Base-by-base conservation (phyloP, 2,113 vertebrate genomes). In the Upupa epops region DNA sequence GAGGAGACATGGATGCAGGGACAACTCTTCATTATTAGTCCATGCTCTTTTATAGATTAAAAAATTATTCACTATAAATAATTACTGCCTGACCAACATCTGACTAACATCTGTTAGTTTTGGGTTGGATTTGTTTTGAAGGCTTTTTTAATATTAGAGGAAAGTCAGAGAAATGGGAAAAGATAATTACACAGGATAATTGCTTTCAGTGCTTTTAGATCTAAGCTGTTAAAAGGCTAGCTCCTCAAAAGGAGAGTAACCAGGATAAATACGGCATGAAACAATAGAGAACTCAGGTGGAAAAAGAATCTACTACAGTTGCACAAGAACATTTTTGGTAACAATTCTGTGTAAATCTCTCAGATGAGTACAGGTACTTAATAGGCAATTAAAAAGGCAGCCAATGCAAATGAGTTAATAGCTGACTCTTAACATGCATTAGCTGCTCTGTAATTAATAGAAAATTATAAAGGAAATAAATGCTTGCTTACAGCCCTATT, bases 361-460 rank as follows among this genome's bases (percentile, higher is more conserved):
- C 73, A 69, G 89, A 94, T 34, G 71, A 90, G 73, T 92, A 74
- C 77, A 91, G 91, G 89, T 94, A 92, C 92, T 95, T 96, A 93
- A 89, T 19, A 94, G 75, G 79, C 76, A 96, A 95, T 96, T 96
- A 96, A 96, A 94, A 94, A 91, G 89, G 93, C 64, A 79, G 79
- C 59, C 78, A 69, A 71, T 69, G 83, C 92, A 96, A 89, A 95
- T 96, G 84, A 96, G 94, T 96, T 96, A 96, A 84, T 88, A 94
- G 83, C 77, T 78, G 72, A 93, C 77, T 92, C 76, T 93, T 94
- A 91, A 90, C 91, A 94, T 83, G 80, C 74, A 76, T 84, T 94
- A 94, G 79, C 74, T 93, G 70, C 66, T 83, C 55, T 83, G 83
- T 89, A 92, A 95, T 97, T 96, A 95, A 95, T 94, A 90, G 83